A percentile compares a stretch with the other conserved stretches of the same genome.
These are phyloP conservation scores for Fratercula arctica DNA, from an alignment of 2,797 vertebrate genomes.

Conservation along the genomic window DNA sequence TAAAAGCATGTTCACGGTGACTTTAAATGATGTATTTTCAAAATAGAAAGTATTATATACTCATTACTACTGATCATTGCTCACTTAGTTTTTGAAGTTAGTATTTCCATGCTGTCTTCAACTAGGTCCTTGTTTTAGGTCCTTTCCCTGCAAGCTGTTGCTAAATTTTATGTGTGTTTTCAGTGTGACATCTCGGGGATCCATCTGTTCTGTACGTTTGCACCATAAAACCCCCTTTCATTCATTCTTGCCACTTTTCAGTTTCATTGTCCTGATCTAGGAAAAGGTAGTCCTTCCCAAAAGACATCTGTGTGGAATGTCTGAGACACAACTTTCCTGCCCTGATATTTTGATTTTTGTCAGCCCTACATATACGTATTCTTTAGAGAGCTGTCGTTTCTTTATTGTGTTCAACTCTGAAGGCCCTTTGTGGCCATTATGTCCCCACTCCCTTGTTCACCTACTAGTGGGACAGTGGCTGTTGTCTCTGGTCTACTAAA, in stretches of 20 bases:
- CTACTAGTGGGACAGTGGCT: neutral
- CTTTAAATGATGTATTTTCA: neutral
- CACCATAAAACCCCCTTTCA: neutral
- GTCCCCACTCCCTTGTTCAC: neutral
- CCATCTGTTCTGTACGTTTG: neutral
- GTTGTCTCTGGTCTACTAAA: neutral
- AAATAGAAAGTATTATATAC: neutral
- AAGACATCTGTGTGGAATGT: neutral
- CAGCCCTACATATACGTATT: rapidly evolving
- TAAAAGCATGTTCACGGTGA: neutral
- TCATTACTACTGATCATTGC: neutral
- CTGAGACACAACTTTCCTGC: neutral
- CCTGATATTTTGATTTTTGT: neutral
- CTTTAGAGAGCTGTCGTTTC: neutral
- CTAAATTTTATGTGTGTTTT: neutral
- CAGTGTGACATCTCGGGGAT: neutral
- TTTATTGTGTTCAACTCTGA: neutral
- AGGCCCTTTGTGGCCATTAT: neutral
- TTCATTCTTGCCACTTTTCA: neutral
- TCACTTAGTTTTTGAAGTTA: neutral
- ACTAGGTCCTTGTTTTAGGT: neutral
- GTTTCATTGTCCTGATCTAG: neutral
- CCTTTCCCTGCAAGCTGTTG: neutral
- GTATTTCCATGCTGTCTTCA: neutral
- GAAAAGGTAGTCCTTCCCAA: neutral